Base-by-base conservation (phyloP, 2,888 invertebrate species). In the Drosophila borborema region DNA sequence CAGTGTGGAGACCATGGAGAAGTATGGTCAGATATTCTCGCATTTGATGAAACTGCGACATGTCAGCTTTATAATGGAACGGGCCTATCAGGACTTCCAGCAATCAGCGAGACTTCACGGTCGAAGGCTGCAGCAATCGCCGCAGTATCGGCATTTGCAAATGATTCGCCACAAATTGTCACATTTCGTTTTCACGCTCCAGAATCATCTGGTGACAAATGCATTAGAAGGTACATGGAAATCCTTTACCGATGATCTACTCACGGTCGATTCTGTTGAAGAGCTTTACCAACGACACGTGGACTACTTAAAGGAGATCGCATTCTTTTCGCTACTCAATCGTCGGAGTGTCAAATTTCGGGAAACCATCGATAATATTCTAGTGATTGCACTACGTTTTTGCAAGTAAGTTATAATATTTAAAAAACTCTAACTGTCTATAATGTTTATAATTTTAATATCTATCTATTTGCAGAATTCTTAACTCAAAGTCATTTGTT, bases 201-300 rank as follows among this genome's bases (percentile, higher is more conserved):
- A 97, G 91, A 96, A 96, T 92, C 97, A 97, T 90, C 94, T 97
- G 61, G 96, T 96, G 1, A 96, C 96, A 0, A 96, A 96, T 59
- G 96, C 97, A 36, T 94, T 97, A 36, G 95, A 96, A 60, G 94
- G 95, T 0, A 96, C 96, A 2, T 97, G 97, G 97, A 94, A 94
- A 2, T 95, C 95, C 71, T 96, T 97, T 76, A 96, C 96, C 82
- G 95, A 95, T 70, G 95, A 95, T 82, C 91, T 97, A 49, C 93
- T 94, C 80, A 94, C 94, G 58, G 95, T 96, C 0, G 93, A 94
- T 23, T 96, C 95, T 0, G 91, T 97, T 10, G 97, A 97, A 85
- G 95, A 96, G 72, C 93, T 97, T 18, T 96, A 97, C 82, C 94
- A 95, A 16, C 95, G 95, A 31, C 97, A 97, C 81, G 95, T 96